Conservation (phyloP, 2,888 invertebrate species). For the Trichacis sp. region DNA sequence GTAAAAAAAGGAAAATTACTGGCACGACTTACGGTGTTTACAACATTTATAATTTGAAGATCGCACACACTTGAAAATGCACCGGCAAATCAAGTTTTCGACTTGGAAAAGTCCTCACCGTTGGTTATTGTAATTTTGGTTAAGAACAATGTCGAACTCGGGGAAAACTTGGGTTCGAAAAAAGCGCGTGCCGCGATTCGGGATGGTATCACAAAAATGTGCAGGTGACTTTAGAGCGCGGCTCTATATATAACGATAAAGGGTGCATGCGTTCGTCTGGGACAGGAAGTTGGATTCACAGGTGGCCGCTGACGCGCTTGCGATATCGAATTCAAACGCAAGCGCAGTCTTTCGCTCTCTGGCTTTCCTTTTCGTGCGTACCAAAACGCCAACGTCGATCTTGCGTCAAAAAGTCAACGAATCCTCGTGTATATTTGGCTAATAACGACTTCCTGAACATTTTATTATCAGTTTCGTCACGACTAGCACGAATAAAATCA, state of each 20-base stretch:
- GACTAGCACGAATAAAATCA: no score
- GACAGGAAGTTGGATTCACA: constrained; percentile 39
- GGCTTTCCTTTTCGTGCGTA: constrained; percentile 28
- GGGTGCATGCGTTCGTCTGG: constrained; percentile 35
- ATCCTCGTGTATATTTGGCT: no score
- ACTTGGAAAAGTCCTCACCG: neutral
- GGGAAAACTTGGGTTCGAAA: neutral
- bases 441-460: no score
- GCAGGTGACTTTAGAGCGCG: constrained; percentile 33
- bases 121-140: no score
- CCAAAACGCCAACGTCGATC: constrained; percentile 21
- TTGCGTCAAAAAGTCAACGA: no score
- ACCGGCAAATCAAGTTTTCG: no score
- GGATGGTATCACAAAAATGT: constrained; percentile 36
- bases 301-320: constrained; percentile 36
- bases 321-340: constrained; percentile 23
- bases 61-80: neutral
- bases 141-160: neutral
- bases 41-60: no score
- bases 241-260: constrained; percentile 39
- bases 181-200: constrained; percentile 19
- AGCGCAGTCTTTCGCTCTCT: constrained; percentile 21
- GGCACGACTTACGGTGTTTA: neutral
- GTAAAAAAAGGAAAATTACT: no score
- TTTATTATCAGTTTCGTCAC: no score